Percentiles rank a stretch among this genome's conserved stretches.
Conservation (phyloP, 2,113 vertebrate genomes). For the Tupaia tana region DNA sequence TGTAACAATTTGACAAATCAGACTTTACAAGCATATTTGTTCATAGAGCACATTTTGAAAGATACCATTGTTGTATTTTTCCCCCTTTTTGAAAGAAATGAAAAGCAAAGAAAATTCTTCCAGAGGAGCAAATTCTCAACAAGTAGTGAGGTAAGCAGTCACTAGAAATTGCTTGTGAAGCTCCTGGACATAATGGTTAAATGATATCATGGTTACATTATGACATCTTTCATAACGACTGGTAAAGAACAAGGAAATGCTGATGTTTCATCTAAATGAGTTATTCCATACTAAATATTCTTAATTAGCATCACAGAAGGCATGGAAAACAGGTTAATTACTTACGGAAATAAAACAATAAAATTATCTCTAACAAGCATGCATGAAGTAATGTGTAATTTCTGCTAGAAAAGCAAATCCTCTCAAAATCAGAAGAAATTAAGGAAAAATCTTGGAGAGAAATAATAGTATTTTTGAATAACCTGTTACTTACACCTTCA, state of each 20-base stretch:
- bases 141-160: slow-evolving; percentile 46
- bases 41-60: slow-evolving; percentile 63
- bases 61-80: slow-evolving; percentile 43
- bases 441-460: slow-evolving; percentile 1
- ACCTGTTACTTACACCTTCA: neutral
- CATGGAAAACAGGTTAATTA: slow-evolving; percentile 76
- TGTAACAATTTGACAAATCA: neutral
- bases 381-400: slow-evolving; percentile 50
- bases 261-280: slow-evolving; percentile 67
- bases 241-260: slow-evolving; percentile 56
- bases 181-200: slow-evolving; percentile 72
- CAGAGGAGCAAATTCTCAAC: slow-evolving; percentile 61
- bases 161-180: slow-evolving; percentile 56
- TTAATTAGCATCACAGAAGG: slow-evolving; percentile 74
- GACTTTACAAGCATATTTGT: slow-evolving; percentile 41
- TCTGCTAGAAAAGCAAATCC: slow-evolving; percentile 38
- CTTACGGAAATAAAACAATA: slow-evolving; percentile 76
- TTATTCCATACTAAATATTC: slow-evolving; percentile 76
- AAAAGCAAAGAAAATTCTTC: slow-evolving; percentile 58
- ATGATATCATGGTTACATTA: neutral
- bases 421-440: neutral
- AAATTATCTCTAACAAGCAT: slow-evolving; percentile 70
- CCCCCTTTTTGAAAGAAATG: slow-evolving; percentile 39
- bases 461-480: neutral
- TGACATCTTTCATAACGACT: slow-evolving; percentile 48